Base-by-base conservation (phyloP, 2,113 vertebrate genomes). In the Donacobius atricapilla region DNA sequence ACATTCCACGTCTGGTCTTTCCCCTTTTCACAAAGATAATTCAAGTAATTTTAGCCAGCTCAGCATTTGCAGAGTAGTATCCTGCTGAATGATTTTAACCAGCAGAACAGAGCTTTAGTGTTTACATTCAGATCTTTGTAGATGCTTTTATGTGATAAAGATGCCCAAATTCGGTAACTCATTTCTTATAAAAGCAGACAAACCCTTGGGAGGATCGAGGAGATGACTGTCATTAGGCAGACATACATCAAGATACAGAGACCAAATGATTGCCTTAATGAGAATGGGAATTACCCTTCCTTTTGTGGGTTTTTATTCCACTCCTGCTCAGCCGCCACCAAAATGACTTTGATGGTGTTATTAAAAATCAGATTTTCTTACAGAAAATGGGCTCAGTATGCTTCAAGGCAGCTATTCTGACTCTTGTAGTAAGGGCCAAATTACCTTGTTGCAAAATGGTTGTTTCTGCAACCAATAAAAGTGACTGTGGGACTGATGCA, bases 401-500 rank as follows among this genome's bases (percentile, higher is more conserved):
- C 90, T 72, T 94, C 71, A 44, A 87, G 39, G 71, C 61, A 92
- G 51, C 47, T 89, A 79, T 94, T 68, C 40, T 6, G 2, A 51
- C 45, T 95, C 78, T 73, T 71, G 76, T 19, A 84, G 57, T 68
- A 85, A 69, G 48, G 88, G 91, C 81, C 53, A 96, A 96, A 89
- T 79, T 87, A 93, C 56, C 57, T 83, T 78, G 69, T 24, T 81
- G 79, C n/a, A 91, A 92, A 95, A 66, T 35, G 31, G 45, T 68
- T 93, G 71, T 61, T 85, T 65, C 89, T 73, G 61, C 56, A 92
- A 89, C 69, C n/a, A 87, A 68, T 76, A 95, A 83, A 92, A 68
- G 78, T 33, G 53, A 53, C 54, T 58, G 18, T 27, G 60, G 30
- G 81, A 89, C 51, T 84, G 87, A 82, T 58, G 45, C 10, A 93